Base-by-base conservation (phyloP, 2,888 invertebrate genomes). In the Aspidapion aeneum region DNA sequence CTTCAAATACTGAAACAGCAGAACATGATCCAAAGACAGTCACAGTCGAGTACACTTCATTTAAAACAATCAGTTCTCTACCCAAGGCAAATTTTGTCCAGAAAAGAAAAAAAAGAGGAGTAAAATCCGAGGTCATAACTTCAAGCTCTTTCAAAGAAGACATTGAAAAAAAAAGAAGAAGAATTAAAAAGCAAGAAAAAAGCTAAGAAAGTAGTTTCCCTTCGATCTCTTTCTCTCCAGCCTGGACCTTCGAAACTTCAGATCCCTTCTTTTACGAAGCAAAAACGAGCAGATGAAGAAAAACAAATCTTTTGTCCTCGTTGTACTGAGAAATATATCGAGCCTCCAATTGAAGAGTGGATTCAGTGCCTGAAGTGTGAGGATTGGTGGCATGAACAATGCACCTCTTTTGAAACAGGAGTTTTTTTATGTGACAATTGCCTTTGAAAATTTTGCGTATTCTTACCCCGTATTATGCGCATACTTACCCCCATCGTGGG, bases 401-500 rank as follows among this genome's bases (percentile, higher is more conserved):
- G n/a, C 49, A 48, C 49, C 49, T 48, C 49, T 48, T 48, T 12
- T 48, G 49, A 48, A 48, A 48, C 49, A 48, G 49, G n/a, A n/a
- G 49, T 48, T 12, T 48, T 9, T 48, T 48, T 48, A 48, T 48
- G 49, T n/a, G 49, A 48, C 49, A 12, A 12, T 9, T 48, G 49
- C 49, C 9, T 12, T 12, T 48, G n/a, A 48, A 48, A 12, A 48
- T n/a, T 48, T 9, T 48, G 49, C 49, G 49, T 48, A 48, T n/a
- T 12, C 49, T n/a, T 48, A 52, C 55, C 55, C 21, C 21, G 57
- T 63, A 64, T 63, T 58, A 17, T 1, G 20, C 35, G 19, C 18
- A 20, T 2, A 63, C 19, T 48, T 48, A 12, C 49, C 49, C 49
- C 49, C 49, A n/a, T n/a, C n/a, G n/a, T n/a, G n/a, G n/a, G n/a